Conservation (phyloP, 2,113 vertebrate genomes). For the Cisticola juncidis region DNA sequence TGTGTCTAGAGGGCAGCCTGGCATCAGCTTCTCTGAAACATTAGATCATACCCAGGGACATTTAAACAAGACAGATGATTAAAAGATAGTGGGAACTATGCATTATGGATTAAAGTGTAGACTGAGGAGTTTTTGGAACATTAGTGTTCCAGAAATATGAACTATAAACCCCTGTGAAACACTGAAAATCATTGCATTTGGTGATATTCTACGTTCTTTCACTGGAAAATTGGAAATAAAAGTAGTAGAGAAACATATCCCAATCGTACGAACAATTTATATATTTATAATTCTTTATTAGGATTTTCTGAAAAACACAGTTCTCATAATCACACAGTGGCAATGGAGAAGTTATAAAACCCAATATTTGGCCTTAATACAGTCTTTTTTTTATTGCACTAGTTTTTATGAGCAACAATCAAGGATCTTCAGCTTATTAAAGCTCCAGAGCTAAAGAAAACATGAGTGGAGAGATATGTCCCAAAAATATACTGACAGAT, state of each 20-base stretch:
- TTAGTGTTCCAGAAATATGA: slow-evolving; percentile 5
- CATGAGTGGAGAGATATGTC: not conserved
- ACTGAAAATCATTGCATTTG: not conserved
- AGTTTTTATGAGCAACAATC: not conserved
- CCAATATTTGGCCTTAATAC: not conserved
- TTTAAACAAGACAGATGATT: not conserved
- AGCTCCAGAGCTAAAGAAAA: not conserved
- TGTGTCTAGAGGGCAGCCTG: slow-evolving; percentile 52
- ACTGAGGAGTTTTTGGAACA: not conserved
- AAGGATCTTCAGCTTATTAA: not conserved
- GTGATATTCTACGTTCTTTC: not conserved
- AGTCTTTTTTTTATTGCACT: not conserved
- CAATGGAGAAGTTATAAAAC: not conserved
- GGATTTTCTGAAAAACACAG: not conserved
- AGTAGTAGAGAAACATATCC: not conserved
- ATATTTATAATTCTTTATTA: not conserved
- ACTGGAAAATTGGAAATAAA: not conserved
- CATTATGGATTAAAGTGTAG: slow-evolving; percentile 7
- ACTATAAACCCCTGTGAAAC: not conserved
- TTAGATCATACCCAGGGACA: not conserved
- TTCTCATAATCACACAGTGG: not conserved
- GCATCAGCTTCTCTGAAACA: slow-evolving; percentile 3
- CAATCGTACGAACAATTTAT: not conserved
- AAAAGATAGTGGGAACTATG: not conserved
- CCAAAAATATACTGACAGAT: not conserved